Conservation (phyloP, 2,797 vertebrate genomes). For the Cirrhinus molitorella region DNA sequence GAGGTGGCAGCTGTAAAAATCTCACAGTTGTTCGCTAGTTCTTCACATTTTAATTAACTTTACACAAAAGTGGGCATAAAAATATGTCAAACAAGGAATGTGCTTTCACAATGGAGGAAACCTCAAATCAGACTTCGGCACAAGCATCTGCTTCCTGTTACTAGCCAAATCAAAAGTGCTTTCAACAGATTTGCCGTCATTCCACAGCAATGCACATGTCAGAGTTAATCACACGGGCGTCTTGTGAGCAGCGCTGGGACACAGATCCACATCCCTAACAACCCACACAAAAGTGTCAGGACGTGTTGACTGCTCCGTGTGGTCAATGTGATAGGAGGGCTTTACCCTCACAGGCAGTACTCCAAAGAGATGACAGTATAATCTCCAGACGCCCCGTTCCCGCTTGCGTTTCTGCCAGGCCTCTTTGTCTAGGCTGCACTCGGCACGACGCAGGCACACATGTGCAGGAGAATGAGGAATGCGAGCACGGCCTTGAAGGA, state of each 20-base stretch:
- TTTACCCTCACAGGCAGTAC: not conserved
- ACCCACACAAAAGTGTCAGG: not conserved
- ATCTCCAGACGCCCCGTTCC: constrained; percentile 7
- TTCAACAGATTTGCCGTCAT: constrained; percentile 29
- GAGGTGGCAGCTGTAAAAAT: not conserved
- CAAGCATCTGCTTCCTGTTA: constrained; percentile 30
- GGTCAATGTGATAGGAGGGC: constrained; percentile 24
- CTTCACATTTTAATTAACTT: not conserved
- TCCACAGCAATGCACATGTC: constrained; percentile 36
- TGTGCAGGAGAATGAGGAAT: constrained; percentile 35
- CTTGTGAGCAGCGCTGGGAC: not conserved
- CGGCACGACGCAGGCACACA: not conserved
- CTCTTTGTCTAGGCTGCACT: constrained; percentile 5
- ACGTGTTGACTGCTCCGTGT: constrained; percentile 10
- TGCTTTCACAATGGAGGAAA: not conserved
- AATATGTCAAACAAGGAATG: constrained; percentile 8
- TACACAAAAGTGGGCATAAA: not conserved
- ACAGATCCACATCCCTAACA: not conserved
- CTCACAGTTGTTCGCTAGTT: not conserved
- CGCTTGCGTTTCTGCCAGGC: constrained; percentile 16
- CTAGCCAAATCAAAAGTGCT: constrained; percentile 9
- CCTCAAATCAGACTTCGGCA: constrained; percentile 12
- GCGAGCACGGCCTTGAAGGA: constrained; percentile 41
- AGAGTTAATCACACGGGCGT: not conserved
- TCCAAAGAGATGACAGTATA: constrained; percentile 24